Conservation (phyloP, 2,797 vertebrate genomes). For the Siniperca undulata region DNA sequence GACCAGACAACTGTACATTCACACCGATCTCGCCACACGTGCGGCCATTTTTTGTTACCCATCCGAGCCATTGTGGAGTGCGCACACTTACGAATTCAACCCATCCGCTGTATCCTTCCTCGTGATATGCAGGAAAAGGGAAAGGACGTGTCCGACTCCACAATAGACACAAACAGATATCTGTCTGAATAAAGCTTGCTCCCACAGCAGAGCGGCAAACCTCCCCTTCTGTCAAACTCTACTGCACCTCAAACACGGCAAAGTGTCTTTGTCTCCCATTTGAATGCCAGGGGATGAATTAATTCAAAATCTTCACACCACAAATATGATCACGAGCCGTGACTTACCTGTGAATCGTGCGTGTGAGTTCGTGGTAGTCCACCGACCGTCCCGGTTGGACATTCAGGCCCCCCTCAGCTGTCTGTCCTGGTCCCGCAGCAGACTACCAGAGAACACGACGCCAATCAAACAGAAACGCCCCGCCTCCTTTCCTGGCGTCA, state of each 20-base stretch:
- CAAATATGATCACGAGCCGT: not conserved
- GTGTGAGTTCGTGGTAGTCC: constrained; percentile 57
- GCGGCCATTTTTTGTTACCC: constrained; percentile 85
- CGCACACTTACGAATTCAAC: constrained; percentile 49
- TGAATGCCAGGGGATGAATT: constrained; percentile 16
- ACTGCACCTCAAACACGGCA: constrained; percentile 59
- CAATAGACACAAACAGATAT: constrained; percentile 6
- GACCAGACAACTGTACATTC: constrained; percentile 51
- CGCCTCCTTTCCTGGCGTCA: constrained; percentile 64
- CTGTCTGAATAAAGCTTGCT: constrained; percentile 24
- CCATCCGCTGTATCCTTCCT: constrained; percentile 35
- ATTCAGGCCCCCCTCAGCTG: constrained; percentile 77
- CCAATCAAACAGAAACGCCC: constrained; percentile 76
- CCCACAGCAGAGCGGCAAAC: constrained; percentile 37
- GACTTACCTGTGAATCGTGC: constrained; percentile 74
- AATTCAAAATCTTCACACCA: not conserved
- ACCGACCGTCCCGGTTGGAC: constrained; percentile 76
- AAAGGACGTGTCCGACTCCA: constrained; percentile 23
- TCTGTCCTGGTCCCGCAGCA: constrained; percentile 82
- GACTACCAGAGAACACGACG: constrained; percentile 77
- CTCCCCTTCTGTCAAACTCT: constrained; percentile 73
- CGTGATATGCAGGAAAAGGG: constrained; percentile 6
- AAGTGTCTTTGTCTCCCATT: constrained; percentile 69
- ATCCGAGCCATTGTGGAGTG: constrained; percentile 71
- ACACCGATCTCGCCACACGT: constrained; percentile 72